A percentile compares a stretch with the other conserved stretches of the same genome.
These are phyloP conservation scores for Pteronotus mesoamericanus DNA, from an alignment of 2,797 vertebrate species.

Conservation along the genomic window DNA sequence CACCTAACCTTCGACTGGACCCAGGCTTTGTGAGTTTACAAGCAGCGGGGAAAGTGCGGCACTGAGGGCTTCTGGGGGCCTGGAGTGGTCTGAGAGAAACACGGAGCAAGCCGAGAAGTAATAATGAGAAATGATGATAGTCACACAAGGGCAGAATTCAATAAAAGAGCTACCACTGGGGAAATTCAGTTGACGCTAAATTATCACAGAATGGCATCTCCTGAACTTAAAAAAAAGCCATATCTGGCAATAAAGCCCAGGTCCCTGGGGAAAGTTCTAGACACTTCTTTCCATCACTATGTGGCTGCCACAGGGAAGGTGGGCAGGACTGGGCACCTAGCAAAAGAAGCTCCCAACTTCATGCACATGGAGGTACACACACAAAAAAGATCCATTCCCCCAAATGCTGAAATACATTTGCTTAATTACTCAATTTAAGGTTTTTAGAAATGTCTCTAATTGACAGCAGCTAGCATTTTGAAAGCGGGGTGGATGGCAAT, in stretches of 20 bases:
- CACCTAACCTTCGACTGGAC: not conserved
- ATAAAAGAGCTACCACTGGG: not conserved
- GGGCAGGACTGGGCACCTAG: not conserved
- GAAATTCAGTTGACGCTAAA: not conserved
- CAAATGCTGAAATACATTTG: not conserved
- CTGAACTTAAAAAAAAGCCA: not conserved
- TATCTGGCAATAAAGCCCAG: not conserved
- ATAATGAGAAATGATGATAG: not conserved
- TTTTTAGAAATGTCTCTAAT: conserved; percentile 20
- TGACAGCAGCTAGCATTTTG: not conserved
- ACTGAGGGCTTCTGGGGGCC: not conserved
- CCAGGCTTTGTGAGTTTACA: not conserved
- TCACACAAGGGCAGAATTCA: not conserved
- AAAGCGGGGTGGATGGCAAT: not conserved
- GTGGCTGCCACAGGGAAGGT: not conserved
- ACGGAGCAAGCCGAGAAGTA: not conserved
- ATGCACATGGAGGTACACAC: not conserved
- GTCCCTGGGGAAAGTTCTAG: conserved; percentile 33
- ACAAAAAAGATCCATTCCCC: not conserved
- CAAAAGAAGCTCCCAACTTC: not conserved
- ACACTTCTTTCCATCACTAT: not conserved
- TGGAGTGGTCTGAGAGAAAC: not conserved
- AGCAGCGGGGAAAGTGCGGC: not conserved
- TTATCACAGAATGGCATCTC: not conserved
- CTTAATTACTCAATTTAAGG: not conserved